Conservation (phyloP, 2,888 invertebrate genomes). For the Epinotia bilunana region DNA sequence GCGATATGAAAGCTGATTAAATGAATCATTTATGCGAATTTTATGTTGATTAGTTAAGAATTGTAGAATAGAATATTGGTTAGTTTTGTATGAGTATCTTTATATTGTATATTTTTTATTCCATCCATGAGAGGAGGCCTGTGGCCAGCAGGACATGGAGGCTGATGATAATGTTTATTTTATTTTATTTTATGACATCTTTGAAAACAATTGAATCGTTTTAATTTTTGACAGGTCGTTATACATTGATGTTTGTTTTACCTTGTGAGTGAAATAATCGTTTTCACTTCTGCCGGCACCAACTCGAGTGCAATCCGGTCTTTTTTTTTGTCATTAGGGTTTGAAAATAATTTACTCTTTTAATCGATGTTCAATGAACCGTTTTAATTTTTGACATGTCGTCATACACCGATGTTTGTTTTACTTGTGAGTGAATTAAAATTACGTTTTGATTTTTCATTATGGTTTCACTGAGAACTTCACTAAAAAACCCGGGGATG, state of each 20-base stretch:
- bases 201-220: background rate
- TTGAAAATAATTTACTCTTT: background rate
- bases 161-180: no score
- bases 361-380: background rate
- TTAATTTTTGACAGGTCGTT: background rate
- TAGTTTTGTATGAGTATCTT: background rate
- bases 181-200: background rate
- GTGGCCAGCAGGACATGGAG: no score
- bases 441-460: conserved; percentile 51
- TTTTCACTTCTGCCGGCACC: no score
- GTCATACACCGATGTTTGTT: background rate
- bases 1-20: conserved; percentile 2
- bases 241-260: background rate
- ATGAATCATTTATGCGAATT: background rate
- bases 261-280: background rate
- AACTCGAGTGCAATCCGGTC: no score
- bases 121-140: no score
- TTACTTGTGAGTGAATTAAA: conserved; percentile 7
- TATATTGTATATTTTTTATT: no score
- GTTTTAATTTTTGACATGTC: background rate
- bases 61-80: background rate
- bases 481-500: background rate
- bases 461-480: background rate
- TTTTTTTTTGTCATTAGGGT: no score
- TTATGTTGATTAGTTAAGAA: conserved; percentile 8